Conservation (phyloP, 2,888 invertebrate genomes). For the Hyppa rectilinea region DNA sequence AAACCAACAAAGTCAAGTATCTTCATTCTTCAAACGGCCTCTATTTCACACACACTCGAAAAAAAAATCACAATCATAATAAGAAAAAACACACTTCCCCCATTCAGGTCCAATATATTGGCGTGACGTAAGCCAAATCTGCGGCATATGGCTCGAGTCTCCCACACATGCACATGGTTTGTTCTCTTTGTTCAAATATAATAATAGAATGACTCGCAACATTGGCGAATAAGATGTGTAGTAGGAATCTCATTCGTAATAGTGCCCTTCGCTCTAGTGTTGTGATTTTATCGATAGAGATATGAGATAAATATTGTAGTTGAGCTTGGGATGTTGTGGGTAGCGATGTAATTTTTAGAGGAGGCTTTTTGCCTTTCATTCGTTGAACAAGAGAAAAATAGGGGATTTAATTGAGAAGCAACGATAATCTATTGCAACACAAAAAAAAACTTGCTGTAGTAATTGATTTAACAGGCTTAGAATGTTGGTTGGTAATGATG, state of each 20-base stretch:
- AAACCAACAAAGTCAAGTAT: slow-evolving; percentile 6
- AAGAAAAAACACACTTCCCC: slow-evolving; percentile 58
- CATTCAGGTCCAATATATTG: slow-evolving; percentile 79
- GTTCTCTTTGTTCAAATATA: slow-evolving; percentile 85
- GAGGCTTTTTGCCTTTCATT: not conserved
- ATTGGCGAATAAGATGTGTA: slow-evolving; percentile 85
- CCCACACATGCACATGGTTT: slow-evolving; percentile 66
- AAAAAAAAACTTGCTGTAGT: not conserved
- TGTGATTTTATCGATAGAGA: slow-evolving; percentile 68
- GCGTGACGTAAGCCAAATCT: slow-evolving; percentile 85
- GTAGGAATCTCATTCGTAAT: slow-evolving; percentile 85
- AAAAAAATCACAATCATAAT: slow-evolving; percentile 55
- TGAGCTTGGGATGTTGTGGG: slow-evolving; percentile 17
- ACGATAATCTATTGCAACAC: not conserved
- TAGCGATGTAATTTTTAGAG: not conserved
- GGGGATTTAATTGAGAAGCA: not conserved
- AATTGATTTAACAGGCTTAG: no score
- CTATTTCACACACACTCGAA: slow-evolving; percentile 30
- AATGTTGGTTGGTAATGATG: no score
- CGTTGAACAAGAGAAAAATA: not conserved
- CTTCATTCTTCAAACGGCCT: not conserved
- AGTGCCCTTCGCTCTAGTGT: slow-evolving; percentile 72
- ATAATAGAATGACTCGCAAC: slow-evolving; percentile 87
- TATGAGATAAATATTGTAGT: slow-evolving; percentile 41
- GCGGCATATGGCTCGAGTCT: slow-evolving; percentile 77